Evolutionary conservation across 2,113 vertebrate species (phyloP), one percentile per base, ranked within the genome.

Genomic region (Thamnophis sirtalis): DNA sequence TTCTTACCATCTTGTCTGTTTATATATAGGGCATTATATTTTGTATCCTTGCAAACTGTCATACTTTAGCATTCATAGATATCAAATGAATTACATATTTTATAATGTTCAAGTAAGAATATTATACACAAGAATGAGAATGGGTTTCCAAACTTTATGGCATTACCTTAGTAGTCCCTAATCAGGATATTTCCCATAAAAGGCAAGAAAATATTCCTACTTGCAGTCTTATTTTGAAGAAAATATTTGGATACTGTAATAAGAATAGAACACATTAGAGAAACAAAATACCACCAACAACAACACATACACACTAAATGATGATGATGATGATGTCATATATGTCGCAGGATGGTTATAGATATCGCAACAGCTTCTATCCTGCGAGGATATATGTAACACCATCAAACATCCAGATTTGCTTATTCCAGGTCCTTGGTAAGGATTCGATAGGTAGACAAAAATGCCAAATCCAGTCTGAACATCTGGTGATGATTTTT

Each of bases 1-100:
- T 95, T 93, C 84, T 93, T 54, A 93, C 38, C 80, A 94, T 94
- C 55, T 93, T 93, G 96, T 49, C 91, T 94, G 85, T 87, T 91
- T 73, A 94, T 89, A 94, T 92, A 93, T 87, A 87, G 9, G 68
- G 50, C 43, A 86, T n/a, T 88, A 0, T 51, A 73, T 93, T 54
- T n/a, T 94, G 93, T 95, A 89, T 92, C 85, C 89, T 92, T 89
- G 48, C 56, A 84, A 84, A 13, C 49, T 91, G 26, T 93, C 38
- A 68, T 50, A 50, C 92, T 90, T 93, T 38, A 94, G 50, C 93
- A 95, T 95, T 19, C 80, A 90, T 54, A 85, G 60, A 26, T 33
- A 88, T 89, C 28, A 22, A 28, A 21, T 9, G 28, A 21, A 24
- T 63, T 26, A 63, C 73, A 89, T 4, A 48, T 3, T 1, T 92